phyloP scores from a whole-genome alignment of 2,113 vertebrate genomes.

The Boleophthalmus pectinirostris region DNA sequence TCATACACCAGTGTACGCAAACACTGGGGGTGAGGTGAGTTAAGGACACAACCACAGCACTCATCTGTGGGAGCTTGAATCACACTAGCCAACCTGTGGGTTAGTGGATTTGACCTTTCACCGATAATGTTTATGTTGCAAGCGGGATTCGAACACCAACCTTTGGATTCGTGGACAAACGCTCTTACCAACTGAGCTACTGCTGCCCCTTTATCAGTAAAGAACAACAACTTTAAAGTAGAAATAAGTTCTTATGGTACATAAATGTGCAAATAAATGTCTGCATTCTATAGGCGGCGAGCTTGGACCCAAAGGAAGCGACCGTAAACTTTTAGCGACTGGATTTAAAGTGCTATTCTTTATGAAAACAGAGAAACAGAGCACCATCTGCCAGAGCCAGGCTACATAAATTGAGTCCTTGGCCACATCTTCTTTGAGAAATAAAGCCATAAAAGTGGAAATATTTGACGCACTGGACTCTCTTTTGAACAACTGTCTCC shows the following conservation, averaged over 20 bases:
- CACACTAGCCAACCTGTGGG: too few relatives aligned
- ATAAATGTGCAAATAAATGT: background rate
- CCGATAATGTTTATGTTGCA: too few relatives aligned
- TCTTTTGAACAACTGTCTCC: constrained; percentile 18
- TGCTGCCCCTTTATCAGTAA: too few relatives aligned
- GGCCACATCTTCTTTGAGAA: constrained; percentile 27
- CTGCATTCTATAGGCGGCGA: background rate
- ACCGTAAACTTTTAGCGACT: constrained; percentile 17
- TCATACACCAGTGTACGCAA: too few relatives aligned
- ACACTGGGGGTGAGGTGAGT: too few relatives aligned
- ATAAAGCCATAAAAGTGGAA: constrained; percentile 23
- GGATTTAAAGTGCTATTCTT: constrained; percentile 4
- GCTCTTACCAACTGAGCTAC: too few relatives aligned
- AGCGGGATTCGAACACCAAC: too few relatives aligned
- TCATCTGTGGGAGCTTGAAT: too few relatives aligned
- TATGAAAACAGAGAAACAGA: constrained; percentile 7
- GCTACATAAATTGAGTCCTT: constrained; percentile 16
- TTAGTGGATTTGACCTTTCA: too few relatives aligned
- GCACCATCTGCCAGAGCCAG: constrained; percentile 20
- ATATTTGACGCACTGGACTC: constrained; percentile 36
- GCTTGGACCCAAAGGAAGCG: constrained; percentile 2
- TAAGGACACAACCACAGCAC: too few relatives aligned
- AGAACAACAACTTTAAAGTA: background rate
- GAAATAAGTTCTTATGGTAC: background rate
- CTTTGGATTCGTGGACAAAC: too few relatives aligned